These are phyloP conservation scores for Pyrocoelia pectoralis DNA, from an alignment of 2,888 invertebrate species.

Conservation along the genomic window DNA sequence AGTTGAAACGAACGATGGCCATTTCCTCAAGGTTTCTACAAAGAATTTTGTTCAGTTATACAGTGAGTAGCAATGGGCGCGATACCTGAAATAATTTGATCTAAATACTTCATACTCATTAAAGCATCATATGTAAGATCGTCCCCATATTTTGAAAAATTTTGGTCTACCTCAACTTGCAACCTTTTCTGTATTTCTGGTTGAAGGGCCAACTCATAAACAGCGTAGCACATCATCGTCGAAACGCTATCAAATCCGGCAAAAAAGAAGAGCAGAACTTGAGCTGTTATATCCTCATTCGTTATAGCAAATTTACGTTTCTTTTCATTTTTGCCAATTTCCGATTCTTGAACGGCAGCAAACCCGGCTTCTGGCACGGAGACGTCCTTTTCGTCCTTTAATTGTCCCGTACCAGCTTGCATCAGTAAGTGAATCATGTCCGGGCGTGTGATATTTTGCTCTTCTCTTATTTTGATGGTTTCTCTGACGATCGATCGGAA, in stretches of 20 bases:
- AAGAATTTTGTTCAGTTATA: conserved; percentile 21
- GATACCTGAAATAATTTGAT: conserved; percentile 41
- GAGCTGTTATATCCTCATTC: conserved; percentile 65
- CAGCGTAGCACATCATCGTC: conserved; percentile 58
- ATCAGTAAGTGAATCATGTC: conserved; percentile 5
- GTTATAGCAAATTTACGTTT: conserved; percentile 34
- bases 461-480: not conserved
- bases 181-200: conserved; percentile 13
- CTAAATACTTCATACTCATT: conserved; percentile 47
- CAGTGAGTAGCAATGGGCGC: not conserved
- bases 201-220: conserved; percentile 56
- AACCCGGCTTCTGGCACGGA: conserved; percentile 31
- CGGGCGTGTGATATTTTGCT: not conserved
- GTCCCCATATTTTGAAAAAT: conserved; percentile 18
- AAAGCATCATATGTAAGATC: conserved; percentile 45
- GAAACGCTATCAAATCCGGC: conserved; percentile 61
- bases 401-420: not conserved
- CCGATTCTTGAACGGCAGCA: conserved; percentile 39
- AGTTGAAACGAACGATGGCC: conserved; percentile 60
- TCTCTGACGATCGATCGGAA: not conserved
- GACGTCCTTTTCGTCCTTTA: not conserved
- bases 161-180: conserved; percentile 7
- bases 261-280: conserved; percentile 61
- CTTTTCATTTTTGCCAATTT: conserved; percentile 23
- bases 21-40: conserved; percentile 61